These are phyloP conservation scores for Festucalex cinctus DNA, from an alignment of 2,113 vertebrate genomes.

Conservation along the genomic window DNA sequence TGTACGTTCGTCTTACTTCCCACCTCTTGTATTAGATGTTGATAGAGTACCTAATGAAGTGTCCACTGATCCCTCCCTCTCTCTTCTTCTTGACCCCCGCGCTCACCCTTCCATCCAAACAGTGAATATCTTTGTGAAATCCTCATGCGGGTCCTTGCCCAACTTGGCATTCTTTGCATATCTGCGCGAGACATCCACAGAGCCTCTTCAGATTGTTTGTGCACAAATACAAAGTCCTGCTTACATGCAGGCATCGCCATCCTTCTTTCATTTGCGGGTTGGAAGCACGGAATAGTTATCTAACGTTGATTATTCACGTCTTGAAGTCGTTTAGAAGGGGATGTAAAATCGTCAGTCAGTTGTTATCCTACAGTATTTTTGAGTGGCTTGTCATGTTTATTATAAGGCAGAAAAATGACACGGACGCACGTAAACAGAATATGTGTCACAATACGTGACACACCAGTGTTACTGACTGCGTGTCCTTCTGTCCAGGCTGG, in stretches of 20 bases:
- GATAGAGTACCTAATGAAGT: background rate
- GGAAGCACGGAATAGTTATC: background rate
- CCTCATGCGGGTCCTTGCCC: slow-evolving; percentile 59
- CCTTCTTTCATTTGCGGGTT: background rate
- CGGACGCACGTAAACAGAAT: too few relatives aligned
- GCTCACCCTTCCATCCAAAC: slow-evolving; percentile 36
- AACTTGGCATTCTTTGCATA: slow-evolving; percentile 68
- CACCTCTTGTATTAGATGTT: background rate
- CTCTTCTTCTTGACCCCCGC: slow-evolving; percentile 7
- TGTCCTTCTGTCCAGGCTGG: slow-evolving; percentile 73
- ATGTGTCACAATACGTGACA: too few relatives aligned
- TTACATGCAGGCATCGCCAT: background rate
- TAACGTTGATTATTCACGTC: background rate
- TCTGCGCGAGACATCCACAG: slow-evolving; percentile 39
- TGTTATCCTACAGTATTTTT: too few relatives aligned
- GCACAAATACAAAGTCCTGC: slow-evolving; percentile 10
- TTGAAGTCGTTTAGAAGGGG: too few relatives aligned
- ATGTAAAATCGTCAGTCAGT: too few relatives aligned
- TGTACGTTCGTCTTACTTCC: background rate
- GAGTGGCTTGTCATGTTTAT: too few relatives aligned
- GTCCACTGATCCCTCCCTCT: background rate
- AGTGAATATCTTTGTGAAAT: slow-evolving; percentile 63
- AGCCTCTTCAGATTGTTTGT: background rate
- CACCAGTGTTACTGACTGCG: too few relatives aligned
- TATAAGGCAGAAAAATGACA: too few relatives aligned